Base-by-base conservation (phyloP, 2,888 invertebrate species). In the Calameuta filiformis region DNA sequence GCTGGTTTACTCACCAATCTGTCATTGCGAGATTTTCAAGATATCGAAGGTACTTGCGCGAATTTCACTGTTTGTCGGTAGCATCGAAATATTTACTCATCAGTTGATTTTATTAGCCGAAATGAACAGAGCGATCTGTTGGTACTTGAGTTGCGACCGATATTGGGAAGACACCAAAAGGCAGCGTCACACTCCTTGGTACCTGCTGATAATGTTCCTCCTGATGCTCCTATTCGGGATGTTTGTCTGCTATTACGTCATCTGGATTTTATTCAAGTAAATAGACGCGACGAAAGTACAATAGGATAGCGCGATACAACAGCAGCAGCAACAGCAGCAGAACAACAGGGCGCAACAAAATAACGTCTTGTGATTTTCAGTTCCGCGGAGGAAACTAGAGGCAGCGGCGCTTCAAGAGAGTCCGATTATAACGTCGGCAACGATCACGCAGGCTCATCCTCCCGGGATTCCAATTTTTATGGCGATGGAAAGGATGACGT, bases 211-310 rank as follows among this genome's bases (percentile, higher is more conserved):
- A 85, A 95, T 97, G 81, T 94, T 97, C 74, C 95, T 97, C 81
- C 95, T 97, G 88, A 95, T 97, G 76, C 93, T 97, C 73, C 96
- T 96, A 73, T 93, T 96, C 76, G 96, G 97, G 73, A 94, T 97
- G 82, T 96, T 97, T 92, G 95, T 97, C 92, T 97, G 97, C 92
- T 98, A 98, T 92, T 97, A 97, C 92, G 95, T 98, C 88, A 96
- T 97, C 86, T 98, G 97, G 96, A 96, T 97, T 84, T 94, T 97
- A 80, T 97, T 97, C 92, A 97, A 97, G 98, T 98, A 93, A 95
- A 96, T 95, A 86, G 77, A 73, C 35, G 34, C 71, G 71, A n/a
- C 76, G 40, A n/a, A 69, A n/a, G 40, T 40, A 1, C 37, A 12
- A 12, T 37, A 37, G 37, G 12, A 37, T 12, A 35, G 35, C 35